Conservation (phyloP, 1,140 invertebrate species). For the Nymphalis io region DNA sequence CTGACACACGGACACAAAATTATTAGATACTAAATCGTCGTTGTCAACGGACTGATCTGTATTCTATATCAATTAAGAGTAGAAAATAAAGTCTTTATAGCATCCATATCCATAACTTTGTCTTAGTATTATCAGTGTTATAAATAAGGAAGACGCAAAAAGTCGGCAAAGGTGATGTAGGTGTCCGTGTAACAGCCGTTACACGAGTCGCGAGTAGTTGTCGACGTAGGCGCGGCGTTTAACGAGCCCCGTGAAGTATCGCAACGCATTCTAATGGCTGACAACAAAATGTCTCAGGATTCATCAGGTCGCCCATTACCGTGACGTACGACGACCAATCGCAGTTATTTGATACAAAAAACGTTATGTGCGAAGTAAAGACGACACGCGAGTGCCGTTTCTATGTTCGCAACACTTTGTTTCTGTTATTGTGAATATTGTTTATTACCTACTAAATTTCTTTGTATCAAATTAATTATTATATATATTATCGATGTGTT, state of each 20-base stretch:
- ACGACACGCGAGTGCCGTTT: too few species aligned
- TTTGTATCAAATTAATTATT: too few species aligned
- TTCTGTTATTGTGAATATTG: too few species aligned
- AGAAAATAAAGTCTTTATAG: not conserved
- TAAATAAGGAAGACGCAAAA: slow-evolving; percentile 1
- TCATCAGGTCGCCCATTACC: not conserved
- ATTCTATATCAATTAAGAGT: not conserved
- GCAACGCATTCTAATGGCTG: slow-evolving; percentile 3
- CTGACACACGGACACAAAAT: not conserved
- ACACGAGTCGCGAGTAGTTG: not conserved
- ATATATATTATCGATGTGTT: too few species aligned
- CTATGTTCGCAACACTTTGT: too few species aligned
- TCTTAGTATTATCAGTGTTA: not conserved
- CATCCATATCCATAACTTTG: slow-evolving; percentile 2
- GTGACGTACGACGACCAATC: not conserved
- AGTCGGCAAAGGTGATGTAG: not conserved
- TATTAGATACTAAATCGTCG: too few species aligned
- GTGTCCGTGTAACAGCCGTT: slow-evolving; percentile 7
- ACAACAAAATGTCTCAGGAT: slow-evolving; percentile 3
- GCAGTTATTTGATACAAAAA: slow-evolving; percentile 3
- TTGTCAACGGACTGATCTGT: not conserved
- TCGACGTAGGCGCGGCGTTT: not conserved
- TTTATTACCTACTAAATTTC: too few species aligned
- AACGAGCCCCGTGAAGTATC: not conserved
- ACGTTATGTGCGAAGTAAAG: not conserved